Conservation (phyloP, 1,140 invertebrate species). For the Neomicropteryx cornuta region DNA sequence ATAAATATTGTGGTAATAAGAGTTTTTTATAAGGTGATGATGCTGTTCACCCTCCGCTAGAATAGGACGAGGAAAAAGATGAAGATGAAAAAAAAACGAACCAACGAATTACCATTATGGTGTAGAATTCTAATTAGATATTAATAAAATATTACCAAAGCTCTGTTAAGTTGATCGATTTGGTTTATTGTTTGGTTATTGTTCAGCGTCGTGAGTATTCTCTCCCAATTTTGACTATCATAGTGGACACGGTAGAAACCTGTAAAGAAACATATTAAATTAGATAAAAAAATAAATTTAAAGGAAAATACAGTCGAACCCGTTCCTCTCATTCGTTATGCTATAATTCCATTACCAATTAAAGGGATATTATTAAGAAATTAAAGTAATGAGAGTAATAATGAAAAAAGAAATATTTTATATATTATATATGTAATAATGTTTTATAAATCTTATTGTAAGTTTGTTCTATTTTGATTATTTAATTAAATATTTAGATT, state of each 20-base stretch:
- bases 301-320: background rate
- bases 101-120: too few species aligned
- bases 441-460: background rate
- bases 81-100: too few species aligned
- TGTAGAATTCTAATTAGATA: too few species aligned
- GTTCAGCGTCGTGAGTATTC: conserved; percentile 36
- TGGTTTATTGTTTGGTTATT: conserved; percentile 23
- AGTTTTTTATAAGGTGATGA: too few species aligned
- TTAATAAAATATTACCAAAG: conserved; percentile 39
- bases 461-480: background rate
- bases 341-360: background rate
- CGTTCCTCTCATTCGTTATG: background rate
- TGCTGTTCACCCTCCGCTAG: too few species aligned
- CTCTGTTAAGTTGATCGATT: conserved; percentile 62
- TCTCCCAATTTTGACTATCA: conserved; percentile 43
- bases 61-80: too few species aligned
- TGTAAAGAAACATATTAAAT: conserved; percentile 18
- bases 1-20: too few species aligned
- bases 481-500: background rate
- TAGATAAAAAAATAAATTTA: background rate
- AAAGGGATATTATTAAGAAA: background rate
- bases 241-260: conserved; percentile 58
- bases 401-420: background rate
- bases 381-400: conserved; percentile 3
- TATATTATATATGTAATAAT: background rate